Conservation (phyloP, 2,113 vertebrate species). For the Globicephala melas region DNA sequence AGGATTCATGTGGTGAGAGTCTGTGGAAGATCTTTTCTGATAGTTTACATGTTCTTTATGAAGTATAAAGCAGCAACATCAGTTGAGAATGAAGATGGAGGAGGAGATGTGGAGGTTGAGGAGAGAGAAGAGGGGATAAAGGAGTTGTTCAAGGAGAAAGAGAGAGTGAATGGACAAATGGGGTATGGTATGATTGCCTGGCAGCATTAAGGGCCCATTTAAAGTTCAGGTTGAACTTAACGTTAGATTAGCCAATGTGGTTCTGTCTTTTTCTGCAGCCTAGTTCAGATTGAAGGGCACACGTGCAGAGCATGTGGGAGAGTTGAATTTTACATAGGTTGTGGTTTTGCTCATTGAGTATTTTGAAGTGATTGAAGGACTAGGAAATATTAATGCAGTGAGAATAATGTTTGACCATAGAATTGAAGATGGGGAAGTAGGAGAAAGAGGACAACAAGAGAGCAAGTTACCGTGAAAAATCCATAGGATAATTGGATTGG, state of each 20-base stretch:
- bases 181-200: background rate
- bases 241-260: background rate
- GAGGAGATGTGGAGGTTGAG: background rate
- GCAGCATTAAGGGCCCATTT: background rate
- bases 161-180: background rate
- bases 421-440: background rate
- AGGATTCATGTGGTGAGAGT: background rate
- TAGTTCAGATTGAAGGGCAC: background rate
- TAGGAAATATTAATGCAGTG: background rate
- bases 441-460: background rate
- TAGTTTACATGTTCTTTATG: background rate
- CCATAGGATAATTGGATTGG: background rate
- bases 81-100: background rate
- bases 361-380: background rate
- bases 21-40: background rate
- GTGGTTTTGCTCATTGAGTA: background rate
- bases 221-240: background rate
- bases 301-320: background rate
- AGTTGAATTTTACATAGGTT: background rate
- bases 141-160: background rate
- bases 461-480: background rate
- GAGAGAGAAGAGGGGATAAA: background rate
- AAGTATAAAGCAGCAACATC: background rate
- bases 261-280: background rate
- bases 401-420: background rate